These are phyloP conservation scores for Brevipalpus yothersi DNA, from an alignment of 1,140 invertebrate genomes.

Conservation along the genomic window DNA sequence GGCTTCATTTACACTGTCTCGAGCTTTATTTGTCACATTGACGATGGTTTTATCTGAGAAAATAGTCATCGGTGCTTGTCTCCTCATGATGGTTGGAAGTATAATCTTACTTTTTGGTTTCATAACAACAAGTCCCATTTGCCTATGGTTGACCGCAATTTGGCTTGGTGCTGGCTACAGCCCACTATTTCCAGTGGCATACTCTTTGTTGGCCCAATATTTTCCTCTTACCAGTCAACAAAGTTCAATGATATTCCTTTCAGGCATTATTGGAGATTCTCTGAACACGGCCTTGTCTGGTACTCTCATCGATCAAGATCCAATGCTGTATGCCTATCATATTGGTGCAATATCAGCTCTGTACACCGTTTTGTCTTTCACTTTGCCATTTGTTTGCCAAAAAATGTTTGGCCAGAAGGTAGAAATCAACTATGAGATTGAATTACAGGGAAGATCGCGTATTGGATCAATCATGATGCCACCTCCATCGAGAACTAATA, in stretches of 20 bases:
- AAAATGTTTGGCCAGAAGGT: no score
- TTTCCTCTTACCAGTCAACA: neutral
- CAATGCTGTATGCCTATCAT: no score
- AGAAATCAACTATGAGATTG: no score
- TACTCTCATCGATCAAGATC: no score
- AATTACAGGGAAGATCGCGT: no score
- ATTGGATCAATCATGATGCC: no score
- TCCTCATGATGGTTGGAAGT: neutral
- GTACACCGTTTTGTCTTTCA: no score
- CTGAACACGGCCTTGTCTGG: no score
- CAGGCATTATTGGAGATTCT: neutral
- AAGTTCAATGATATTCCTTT: neutral
- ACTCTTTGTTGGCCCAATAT: neutral
- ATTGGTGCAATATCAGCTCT: no score
- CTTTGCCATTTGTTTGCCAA: no score
- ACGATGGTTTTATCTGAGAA: neutral
- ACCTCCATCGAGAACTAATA: no score
- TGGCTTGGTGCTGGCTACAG: neutral
- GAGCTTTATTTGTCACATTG: neutral
- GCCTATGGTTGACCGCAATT: neutral
- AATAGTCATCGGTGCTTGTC: neutral
- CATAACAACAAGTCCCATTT: neutral
- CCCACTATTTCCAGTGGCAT: neutral
- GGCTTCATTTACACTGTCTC: neutral
- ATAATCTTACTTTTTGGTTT: neutral